Evolutionary conservation across 2,797 vertebrate species (phyloP).

Genomic region (Lepus townsendii): DNA sequence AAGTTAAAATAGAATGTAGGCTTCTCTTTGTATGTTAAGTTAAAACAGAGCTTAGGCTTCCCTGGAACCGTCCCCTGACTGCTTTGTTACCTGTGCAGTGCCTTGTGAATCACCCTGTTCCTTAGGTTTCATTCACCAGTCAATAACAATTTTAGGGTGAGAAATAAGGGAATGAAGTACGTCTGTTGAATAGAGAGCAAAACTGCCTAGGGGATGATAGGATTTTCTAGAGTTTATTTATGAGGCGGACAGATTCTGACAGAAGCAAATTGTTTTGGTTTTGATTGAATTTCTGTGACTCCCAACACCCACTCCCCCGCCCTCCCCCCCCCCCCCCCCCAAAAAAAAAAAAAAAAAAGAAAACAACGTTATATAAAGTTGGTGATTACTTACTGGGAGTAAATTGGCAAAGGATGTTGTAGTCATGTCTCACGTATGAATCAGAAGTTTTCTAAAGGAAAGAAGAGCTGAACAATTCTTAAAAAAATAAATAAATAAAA

Average conservation of each 20-base stretch:
- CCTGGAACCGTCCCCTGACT: background rate
- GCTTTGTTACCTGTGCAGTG: background rate
- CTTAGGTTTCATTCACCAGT: background rate
- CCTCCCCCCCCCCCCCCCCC: too few species aligned
- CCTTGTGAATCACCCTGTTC: background rate
- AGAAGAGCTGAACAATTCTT: background rate
- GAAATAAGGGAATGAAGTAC: background rate
- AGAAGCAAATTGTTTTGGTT: background rate
- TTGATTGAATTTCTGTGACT: background rate
- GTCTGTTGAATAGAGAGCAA: background rate
- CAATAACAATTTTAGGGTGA: background rate
- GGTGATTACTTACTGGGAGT: background rate
- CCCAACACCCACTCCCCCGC: too few species aligned
- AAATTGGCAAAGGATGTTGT: background rate
- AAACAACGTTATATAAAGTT: background rate
- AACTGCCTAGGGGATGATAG: background rate
- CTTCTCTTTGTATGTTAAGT: background rate
- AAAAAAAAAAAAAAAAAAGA: background rate
- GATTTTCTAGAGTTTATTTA: background rate
- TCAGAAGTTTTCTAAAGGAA: background rate
- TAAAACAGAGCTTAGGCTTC: slow-evolving; percentile 14
- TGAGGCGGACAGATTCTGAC: background rate
- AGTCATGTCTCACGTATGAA: background rate
- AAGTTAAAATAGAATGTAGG: background rate
- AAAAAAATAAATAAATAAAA: background rate